Evolutionary conservation across 2,113 vertebrate species (phyloP), one percentile per base, ranked within the genome.

Genomic region (Paratilapia polleni): DNA sequence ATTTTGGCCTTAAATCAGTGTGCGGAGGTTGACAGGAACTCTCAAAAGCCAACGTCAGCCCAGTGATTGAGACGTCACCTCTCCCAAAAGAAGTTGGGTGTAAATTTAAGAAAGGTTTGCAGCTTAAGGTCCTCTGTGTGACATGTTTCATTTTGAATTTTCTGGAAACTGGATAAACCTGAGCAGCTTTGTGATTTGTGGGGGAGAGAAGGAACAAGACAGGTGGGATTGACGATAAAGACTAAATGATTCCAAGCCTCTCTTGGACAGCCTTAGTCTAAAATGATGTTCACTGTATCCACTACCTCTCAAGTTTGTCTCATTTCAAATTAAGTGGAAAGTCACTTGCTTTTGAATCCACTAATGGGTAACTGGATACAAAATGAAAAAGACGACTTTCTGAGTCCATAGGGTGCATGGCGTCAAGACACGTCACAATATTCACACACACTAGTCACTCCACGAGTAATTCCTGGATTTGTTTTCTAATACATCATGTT

Each of bases 1-100:
- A 19, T 58, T 62, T 78, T 89, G 79, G 88, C 89, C 87, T 87
- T 87, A 90, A 93, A 93, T 94, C 92, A 92, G 90, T 79, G 54
- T 2, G 9, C 41, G 79, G 64, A 89, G 78, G 87, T 60, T 92
- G 89, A 93, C 88, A 73, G 80, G 63, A 81, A 87, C 79, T 90
- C 81, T 87, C 85, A 85, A 91, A 92, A 93, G 73, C 83, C 80
- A 78, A 62, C 92, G 87, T 80, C 77, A 79, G 87, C 81, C 77
- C 81, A 77, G 80, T 80, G 83, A 91, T 91, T 84, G 83, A 93
- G 86, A 84, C 2, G 3, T 89, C 87, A 87, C 77, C 81, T 86
- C 68, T 85, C 83, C 78, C 81, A 79, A 63, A 82, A 87, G 75
- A 78, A 90, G 77, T 20, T 61, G 10, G 63, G 12, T 49, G 87